Evolutionary conservation across 92 coral and sea anemone genomes (phyloP).

Genomic region (Scolanthus callimorphus): DNA sequence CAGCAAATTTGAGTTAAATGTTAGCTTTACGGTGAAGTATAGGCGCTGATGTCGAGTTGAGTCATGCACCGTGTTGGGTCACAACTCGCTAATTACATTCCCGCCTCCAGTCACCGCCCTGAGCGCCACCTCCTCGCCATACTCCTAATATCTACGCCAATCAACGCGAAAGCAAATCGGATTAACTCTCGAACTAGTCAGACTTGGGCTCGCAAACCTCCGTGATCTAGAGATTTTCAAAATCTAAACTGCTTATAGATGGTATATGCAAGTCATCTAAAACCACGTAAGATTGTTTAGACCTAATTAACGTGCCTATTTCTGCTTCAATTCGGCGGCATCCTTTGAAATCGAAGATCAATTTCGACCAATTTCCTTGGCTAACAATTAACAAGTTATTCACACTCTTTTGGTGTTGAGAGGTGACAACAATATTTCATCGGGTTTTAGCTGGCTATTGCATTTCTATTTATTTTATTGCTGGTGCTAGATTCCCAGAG

Average conservation of each 20-base stretch:
- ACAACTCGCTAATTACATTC: conserved; percentile 89
- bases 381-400: conserved; percentile 94
- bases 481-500: conserved; percentile 13
- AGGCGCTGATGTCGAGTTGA: conserved; percentile 35
- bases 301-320: conserved; percentile 76
- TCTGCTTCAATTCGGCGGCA: conserved; percentile 70
- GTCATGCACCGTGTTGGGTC: conserved; percentile 52
- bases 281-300: conserved; percentile 54
- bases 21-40: conserved; percentile 55
- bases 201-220: neutral
- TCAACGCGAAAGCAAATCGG: conserved; percentile 45
- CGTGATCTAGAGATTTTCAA: neutral
- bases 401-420: conserved; percentile 77
- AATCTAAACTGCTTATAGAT: neutral
- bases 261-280: neutral
- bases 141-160: conserved; percentile 53
- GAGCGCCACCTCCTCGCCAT: conserved; percentile 60
- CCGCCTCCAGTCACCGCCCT: conserved; percentile 97
- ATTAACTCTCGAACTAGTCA: conserved; percentile 16
- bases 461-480: conserved; percentile 69
- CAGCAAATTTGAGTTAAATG: conserved; percentile 72
- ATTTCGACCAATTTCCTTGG: conserved; percentile 98
- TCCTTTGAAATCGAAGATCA: conserved; percentile 89
- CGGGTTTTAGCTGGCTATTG: conserved; percentile 53
- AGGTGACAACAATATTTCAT: conserved; percentile 65